Percentiles rank a stretch among this genome's conserved stretches.
phyloP scores from a whole-genome alignment of 1,140 invertebrate species.

The Asbolus verrucosus region DNA sequence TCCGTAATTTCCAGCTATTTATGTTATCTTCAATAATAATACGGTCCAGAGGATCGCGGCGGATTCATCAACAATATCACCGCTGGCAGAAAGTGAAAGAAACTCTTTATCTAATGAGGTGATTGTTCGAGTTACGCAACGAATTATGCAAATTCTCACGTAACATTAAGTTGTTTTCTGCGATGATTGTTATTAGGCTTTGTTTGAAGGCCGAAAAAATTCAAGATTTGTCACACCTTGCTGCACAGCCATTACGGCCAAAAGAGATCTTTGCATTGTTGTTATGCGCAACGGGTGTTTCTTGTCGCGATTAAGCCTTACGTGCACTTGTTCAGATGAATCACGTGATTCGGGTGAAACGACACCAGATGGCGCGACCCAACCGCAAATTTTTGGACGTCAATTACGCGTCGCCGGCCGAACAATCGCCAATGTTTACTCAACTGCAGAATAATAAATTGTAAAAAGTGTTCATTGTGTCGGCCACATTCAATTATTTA shows the following conservation, averaged over 20 bases:
- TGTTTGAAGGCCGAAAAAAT: constrained; percentile 28
- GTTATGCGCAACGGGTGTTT: constrained; percentile 5
- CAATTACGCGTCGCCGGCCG: too few relatives aligned
- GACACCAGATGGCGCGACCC: too few relatives aligned
- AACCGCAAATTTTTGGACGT: too few relatives aligned
- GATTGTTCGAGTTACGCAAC: constrained; percentile 33
- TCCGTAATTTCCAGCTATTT: not conserved
- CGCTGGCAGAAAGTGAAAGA: constrained; percentile 18
- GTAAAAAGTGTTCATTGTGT: too few relatives aligned
- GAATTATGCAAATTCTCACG: constrained; percentile 36
- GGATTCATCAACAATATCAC: constrained; percentile 9
- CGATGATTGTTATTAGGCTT: constrained; percentile 36
- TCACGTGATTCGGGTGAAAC: too few relatives aligned
- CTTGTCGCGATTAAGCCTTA: too few relatives aligned
- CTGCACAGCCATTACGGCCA: too few relatives aligned
- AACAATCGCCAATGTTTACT: too few relatives aligned
- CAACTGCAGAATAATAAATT: too few relatives aligned
- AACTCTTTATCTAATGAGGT: constrained; percentile 33
- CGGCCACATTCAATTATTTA: not conserved
- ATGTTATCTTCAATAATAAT: not conserved
- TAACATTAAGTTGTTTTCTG: constrained; percentile 33
- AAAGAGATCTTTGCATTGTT: constrained; percentile 14
- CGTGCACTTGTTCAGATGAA: too few relatives aligned
- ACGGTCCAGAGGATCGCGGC: not conserved
- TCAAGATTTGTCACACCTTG: not conserved